Base-by-base conservation (phyloP, 2,113 vertebrate genomes). In the Sorex fumeus region DNA sequence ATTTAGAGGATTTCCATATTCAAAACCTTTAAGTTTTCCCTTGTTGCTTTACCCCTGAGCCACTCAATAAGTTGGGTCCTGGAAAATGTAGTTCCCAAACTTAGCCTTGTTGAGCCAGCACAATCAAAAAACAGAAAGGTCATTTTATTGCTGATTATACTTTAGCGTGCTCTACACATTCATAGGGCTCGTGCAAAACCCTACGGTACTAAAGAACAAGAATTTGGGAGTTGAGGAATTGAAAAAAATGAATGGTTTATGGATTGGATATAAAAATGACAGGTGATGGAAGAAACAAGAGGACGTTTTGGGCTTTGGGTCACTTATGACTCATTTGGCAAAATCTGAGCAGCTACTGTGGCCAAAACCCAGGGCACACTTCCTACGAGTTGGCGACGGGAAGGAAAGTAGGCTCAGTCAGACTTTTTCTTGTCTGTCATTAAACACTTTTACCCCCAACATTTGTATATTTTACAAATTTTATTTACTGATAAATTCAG, bases 331-430 rank as follows among this genome's bases (percentile, higher is more conserved):
- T 15, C 30, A n/a, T 36, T 45, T 70, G 45, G 23, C n/a, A 47
- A 34, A n/a, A 7, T 28, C 9, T 3, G 36, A 36, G 11, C 34
- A 32, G 10, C 34, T 70, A 50, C 47, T 34, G 45, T 19, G 25
- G 6, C 30, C n/a, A 0, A 34, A 50, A 36, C 7, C 12, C 5
- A 0, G 1, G 8, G 3, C 7, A 5, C 47, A 78, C 2, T 11
- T 12, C 27, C 6, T 0, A 0, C n/a, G 3, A 21, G 18, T n/a
- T 13, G 27, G 7, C 4, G 6, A 18, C 10, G 11, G 45, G 34
- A 75, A 16, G 45, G 34, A 75, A 4, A 45, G 6, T 18, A 71
- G 36, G 8, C 34, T 15, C 4, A 47, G 11, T n/a, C n/a, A 8
- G 2, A 67, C 3, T 0, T 47, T 57, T 74, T 70, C 36, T 47